A percentile compares a stretch with the other conserved stretches of the same genome.
Conservation (phyloP, 2,888 invertebrate species). For the Prionchulus punctatus region DNA sequence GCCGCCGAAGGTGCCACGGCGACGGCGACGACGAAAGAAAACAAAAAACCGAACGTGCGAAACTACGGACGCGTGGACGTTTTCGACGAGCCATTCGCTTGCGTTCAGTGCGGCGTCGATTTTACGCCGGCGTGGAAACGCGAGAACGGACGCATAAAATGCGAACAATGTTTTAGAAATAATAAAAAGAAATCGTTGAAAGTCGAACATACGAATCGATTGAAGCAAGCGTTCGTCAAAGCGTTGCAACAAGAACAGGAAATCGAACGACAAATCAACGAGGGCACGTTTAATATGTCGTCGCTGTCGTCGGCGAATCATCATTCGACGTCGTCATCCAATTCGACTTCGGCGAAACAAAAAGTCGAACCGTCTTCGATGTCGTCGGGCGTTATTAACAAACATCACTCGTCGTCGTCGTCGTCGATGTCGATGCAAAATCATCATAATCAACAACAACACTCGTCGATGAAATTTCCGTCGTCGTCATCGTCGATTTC, state of each 20-base stretch:
- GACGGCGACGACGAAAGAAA: background rate
- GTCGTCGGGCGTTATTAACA: background rate
- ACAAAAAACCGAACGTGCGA: background rate
- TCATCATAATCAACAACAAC: background rate
- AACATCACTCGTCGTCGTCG: background rate
- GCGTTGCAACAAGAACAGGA: conserved; percentile 52
- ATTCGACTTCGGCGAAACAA: background rate
- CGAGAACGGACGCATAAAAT: conserved; percentile 32
- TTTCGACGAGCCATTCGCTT: conserved; percentile 55
- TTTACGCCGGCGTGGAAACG: conserved; percentile 95
- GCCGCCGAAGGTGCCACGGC: background rate
- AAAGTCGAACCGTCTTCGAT: background rate
- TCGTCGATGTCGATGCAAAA: background rate
- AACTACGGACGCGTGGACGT: background rate
- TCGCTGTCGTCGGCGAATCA: background rate
- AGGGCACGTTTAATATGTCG: conserved; percentile 18
- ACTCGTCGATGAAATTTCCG: background rate
- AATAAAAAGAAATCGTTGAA: conserved; percentile 95
- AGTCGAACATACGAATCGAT: conserved; percentile 88
- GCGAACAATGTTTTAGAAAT: conserved; percentile 90
- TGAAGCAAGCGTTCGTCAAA: conserved; percentile 95
- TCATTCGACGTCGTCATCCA: background rate
- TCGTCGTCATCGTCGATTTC: too few species aligned
- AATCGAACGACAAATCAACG: conserved; percentile 24
- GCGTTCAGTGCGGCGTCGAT: conserved; percentile 92